Percentiles rank a stretch among this genome's conserved stretches.
Evolutionary conservation across 2,888 invertebrate genomes (phyloP).

Genomic region (Erebia ligea): DNA sequence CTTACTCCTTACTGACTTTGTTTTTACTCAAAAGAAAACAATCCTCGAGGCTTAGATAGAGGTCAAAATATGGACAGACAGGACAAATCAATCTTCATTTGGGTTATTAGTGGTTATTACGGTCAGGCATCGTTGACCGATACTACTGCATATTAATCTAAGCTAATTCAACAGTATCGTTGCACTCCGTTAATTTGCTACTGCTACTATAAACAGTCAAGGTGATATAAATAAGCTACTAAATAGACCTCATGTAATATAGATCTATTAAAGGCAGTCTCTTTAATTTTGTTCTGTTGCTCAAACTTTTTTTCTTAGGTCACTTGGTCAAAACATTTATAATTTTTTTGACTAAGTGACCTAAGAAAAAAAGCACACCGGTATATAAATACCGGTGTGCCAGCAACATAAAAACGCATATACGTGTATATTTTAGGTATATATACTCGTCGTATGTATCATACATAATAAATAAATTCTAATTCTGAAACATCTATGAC

Average conservation of each 20-base stretch:
- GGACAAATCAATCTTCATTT: conserved; percentile 23
- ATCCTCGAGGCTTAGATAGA: background rate
- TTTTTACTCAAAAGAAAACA: background rate
- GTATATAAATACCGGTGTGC: too few relatives aligned
- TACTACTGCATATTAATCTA: conserved; percentile 19
- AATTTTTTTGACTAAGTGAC: too few relatives aligned
- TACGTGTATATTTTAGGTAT: too few relatives aligned
- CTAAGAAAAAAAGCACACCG: too few relatives aligned
- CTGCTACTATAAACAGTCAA: conserved; percentile 2
- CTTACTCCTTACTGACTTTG: background rate
- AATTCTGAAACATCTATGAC: too few relatives aligned
- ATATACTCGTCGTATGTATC: too few relatives aligned
- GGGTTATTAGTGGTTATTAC: conserved; percentile 13
- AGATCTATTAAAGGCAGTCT: too few relatives aligned
- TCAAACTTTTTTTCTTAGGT: too few relatives aligned
- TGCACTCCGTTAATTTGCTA: conserved; percentile 12
- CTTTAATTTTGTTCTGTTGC: too few relatives aligned
- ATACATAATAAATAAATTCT: too few relatives aligned
- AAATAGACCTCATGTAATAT: background rate
- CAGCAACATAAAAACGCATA: too few relatives aligned
- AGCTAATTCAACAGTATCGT: conserved; percentile 18
- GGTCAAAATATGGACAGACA: conserved; percentile 7
- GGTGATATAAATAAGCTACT: conserved; percentile 6
- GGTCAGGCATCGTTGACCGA: conserved; percentile 7
- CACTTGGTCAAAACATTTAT: too few relatives aligned